Evolutionary conservation across 2,888 invertebrate genomes (phyloP).

Genomic region (Pollenia amentaria): DNA sequence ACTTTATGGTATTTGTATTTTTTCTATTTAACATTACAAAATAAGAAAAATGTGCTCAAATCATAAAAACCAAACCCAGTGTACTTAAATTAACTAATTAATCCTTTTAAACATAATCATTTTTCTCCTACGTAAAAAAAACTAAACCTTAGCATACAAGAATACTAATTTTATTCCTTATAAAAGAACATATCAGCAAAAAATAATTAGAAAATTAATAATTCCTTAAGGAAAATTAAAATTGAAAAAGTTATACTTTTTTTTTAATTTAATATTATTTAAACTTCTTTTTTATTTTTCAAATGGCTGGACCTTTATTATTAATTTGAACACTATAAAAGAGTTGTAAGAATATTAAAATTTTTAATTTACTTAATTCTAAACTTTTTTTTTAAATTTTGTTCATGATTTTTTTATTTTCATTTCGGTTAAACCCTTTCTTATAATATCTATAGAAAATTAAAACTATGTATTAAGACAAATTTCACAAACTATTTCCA

Average conservation of each 20-base stretch:
- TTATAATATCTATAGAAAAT: no score
- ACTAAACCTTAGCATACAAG: constrained; percentile 9
- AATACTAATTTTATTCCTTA: constrained; percentile 69
- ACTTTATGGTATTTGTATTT: constrained; percentile 48
- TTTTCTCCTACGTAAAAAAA: constrained; percentile 29
- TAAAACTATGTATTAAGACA: no score
- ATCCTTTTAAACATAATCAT: constrained; percentile 63
- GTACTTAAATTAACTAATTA: constrained; percentile 56
- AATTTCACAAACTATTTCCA: no score
- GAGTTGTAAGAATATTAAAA: no score
- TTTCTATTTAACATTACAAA: constrained; percentile 3
- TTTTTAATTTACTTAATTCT: no score
- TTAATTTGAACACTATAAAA: neutral
- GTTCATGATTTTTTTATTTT: no score
- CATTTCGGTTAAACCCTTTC: no score
- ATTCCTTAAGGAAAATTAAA: constrained; percentile 41
- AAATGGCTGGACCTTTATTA: constrained; percentile 55
- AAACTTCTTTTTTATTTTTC: neutral
- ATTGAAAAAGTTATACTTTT: neutral
- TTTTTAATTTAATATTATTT: no score
- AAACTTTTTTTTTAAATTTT: no score
- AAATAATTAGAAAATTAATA: constrained; percentile 46
- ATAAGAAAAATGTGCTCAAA: constrained; percentile 60
- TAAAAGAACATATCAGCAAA: constrained; percentile 67
- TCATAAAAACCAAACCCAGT: constrained; percentile 50